phyloP scores from a whole-genome alignment of 2,113 vertebrate genomes.

The Guaruba guarouba region DNA sequence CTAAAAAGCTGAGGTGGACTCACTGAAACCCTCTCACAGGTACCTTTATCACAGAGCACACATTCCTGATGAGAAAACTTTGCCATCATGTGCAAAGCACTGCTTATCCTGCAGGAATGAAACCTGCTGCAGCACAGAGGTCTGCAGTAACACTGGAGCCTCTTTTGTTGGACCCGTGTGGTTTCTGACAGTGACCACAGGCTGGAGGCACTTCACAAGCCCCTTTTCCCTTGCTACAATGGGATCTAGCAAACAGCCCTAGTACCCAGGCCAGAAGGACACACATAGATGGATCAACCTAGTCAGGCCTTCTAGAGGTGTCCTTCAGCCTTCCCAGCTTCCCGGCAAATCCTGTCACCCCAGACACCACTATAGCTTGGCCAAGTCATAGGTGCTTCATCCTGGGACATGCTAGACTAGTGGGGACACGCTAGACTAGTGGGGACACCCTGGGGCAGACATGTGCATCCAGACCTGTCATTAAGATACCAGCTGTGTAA shows the following conservation, averaged over 20 bases:
- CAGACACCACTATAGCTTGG: background rate
- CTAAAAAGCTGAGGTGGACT: background rate
- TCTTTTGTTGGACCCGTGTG: background rate
- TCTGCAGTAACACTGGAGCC: background rate
- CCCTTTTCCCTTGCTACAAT: background rate
- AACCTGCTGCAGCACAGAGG: background rate
- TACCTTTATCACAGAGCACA: background rate
- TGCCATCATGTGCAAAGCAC: background rate
- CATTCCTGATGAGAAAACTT: background rate
- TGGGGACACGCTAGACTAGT: background rate
- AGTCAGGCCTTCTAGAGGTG: background rate
- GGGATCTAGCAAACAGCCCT: background rate
- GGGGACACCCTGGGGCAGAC: background rate
- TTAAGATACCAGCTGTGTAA: background rate
- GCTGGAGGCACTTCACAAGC: background rate
- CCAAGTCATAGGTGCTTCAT: background rate
- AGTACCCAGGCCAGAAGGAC: background rate
- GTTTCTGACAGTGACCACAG: background rate
- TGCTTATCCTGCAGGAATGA: background rate
- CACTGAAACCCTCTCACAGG: background rate
- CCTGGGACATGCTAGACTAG: no score
- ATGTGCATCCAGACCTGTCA: background rate
- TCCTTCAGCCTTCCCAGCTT: background rate
- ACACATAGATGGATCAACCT: rapidly evolving
- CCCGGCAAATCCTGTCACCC: background rate